Evolutionary conservation across 2,888 invertebrate species (phyloP).

Genomic region (Meiosimyza platycephala): DNA sequence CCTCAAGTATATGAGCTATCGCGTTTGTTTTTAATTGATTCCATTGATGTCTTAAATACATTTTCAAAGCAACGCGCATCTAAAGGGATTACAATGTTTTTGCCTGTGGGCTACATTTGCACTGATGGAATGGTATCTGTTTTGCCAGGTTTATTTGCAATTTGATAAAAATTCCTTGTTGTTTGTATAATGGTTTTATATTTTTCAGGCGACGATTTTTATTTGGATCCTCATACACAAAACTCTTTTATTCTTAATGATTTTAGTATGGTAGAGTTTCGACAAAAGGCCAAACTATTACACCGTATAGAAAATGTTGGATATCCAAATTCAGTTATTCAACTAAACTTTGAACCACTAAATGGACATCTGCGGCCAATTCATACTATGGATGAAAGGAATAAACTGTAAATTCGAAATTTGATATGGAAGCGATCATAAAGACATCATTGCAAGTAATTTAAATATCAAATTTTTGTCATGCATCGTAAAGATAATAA

Average conservation of each 20-base stretch:
- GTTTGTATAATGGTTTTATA: background rate
- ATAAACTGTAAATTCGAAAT: no score
- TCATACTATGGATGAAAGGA: background rate
- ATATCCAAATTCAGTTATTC: slow-evolving; percentile 43
- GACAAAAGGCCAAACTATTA: slow-evolving; percentile 53
- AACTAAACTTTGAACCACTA: slow-evolving; percentile 48
- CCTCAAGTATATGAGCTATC: slow-evolving; percentile 83
- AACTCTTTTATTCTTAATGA: slow-evolving; percentile 50
- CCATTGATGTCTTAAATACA: slow-evolving; percentile 70
- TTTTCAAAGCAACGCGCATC: slow-evolving; percentile 72
- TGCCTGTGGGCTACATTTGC: slow-evolving; percentile 70
- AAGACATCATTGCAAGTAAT: no score
- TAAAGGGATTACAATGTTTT: slow-evolving; percentile 69
- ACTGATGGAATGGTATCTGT: slow-evolving; percentile 72
- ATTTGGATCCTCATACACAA: slow-evolving; percentile 64
- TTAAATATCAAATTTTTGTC: no score
- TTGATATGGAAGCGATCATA: no score
- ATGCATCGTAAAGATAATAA: no score
- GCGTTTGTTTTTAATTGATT: slow-evolving; percentile 71
- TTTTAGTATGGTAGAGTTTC: slow-evolving; percentile 57
- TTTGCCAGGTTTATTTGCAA: slow-evolving; percentile 38
- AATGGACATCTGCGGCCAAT: slow-evolving; percentile 53
- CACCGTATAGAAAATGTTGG: slow-evolving; percentile 55
- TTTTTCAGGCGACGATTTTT: slow-evolving; percentile 72
- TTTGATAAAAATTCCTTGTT: background rate